Evolutionary conservation across 2,113 vertebrate species (phyloP), one percentile per base, ranked within the genome.

Genomic region (Dipodomys merriami): DNA sequence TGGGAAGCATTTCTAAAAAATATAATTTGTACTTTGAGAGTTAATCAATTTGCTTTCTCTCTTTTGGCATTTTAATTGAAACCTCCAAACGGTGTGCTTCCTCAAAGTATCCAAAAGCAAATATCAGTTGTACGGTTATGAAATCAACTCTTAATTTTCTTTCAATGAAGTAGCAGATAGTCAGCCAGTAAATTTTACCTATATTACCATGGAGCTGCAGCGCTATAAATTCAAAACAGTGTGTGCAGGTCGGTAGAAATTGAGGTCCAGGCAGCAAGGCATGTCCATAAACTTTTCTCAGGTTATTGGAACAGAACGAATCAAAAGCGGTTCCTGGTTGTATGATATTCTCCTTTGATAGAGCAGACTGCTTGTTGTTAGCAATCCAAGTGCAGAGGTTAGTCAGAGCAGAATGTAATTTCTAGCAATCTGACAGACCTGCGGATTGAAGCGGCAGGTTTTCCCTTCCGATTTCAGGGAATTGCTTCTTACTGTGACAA

Each of bases 401-500:
- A 98, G 98, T 98, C 97, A 96, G 97, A 98, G 98, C 98, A 97
- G 98, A 99, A 99, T 99, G 99, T 98, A 99, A 99, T 99, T 99
- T 99, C 98, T 98, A 98, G 98, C 98, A 98, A 98, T 98, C 98
- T 99, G 99, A 99, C 99, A 99, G 98, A 98, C 97, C 98, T 97
- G 97, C 94, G 96, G 99, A 99, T 99, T 99, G 99, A 99, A 99
- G 98, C 98, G 98, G 98, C 97, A 98, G 98, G 98, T 98, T 99
- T 98, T 99, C 98, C 98, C 97, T 98, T 98, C 98, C 98, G 98
- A 99, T 99, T 99, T 98, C 98, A 98, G 99, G 98, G 99, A 99
- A 99, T 99, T 99, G 99, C 99, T 99, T 99, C 99, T 99, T 98
- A 97, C 98, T 98, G 98, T 99, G 99, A 99, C 98, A 99, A 99